These are phyloP conservation scores for Sakesphorus luctuosus DNA, from an alignment of 2,113 vertebrate genomes.

Conservation along the genomic window DNA sequence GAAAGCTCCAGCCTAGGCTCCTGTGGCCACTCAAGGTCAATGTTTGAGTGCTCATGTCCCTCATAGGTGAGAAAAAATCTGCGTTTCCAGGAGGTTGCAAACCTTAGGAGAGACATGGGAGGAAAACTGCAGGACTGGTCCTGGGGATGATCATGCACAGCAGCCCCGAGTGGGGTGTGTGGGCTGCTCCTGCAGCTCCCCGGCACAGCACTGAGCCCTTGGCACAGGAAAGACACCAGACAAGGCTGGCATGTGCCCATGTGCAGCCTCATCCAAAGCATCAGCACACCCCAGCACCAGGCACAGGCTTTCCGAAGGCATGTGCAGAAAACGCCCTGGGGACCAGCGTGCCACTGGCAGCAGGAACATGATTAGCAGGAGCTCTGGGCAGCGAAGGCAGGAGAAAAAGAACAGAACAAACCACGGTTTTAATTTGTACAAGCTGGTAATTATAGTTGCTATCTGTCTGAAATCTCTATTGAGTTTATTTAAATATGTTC, in stretches of 20 bases:
- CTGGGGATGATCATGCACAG: rapidly evolving
- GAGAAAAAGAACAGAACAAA: slow-evolving; percentile 61
- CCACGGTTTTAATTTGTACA: slow-evolving; percentile 65
- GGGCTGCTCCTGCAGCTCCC: neutral
- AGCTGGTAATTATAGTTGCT: slow-evolving; percentile 73
- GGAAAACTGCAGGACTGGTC: neutral
- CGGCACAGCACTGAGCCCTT: neutral
- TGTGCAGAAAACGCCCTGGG: neutral
- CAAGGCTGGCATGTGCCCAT: neutral
- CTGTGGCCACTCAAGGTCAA: neutral
- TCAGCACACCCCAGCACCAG: neutral
- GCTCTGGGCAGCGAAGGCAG: slow-evolving; percentile 39
- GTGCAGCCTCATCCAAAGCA: neutral
- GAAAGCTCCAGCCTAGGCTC: neutral
- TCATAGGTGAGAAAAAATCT: neutral
- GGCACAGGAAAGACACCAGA: neutral
- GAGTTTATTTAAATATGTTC: slow-evolving; percentile 74
- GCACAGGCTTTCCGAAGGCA: neutral
- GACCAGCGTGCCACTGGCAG: slow-evolving; percentile 32
- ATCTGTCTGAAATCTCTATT: slow-evolving; percentile 73
- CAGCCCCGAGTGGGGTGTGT: neutral
- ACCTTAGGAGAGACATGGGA: neutral
- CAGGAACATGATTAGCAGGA: slow-evolving; percentile 54
- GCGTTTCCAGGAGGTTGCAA: neutral
- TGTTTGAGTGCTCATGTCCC: rapidly evolving